A percentile compares a stretch with the other conserved stretches of the same genome.
Conservation (phyloP, 2,797 vertebrate genomes). For the Carduelis carduelis region DNA sequence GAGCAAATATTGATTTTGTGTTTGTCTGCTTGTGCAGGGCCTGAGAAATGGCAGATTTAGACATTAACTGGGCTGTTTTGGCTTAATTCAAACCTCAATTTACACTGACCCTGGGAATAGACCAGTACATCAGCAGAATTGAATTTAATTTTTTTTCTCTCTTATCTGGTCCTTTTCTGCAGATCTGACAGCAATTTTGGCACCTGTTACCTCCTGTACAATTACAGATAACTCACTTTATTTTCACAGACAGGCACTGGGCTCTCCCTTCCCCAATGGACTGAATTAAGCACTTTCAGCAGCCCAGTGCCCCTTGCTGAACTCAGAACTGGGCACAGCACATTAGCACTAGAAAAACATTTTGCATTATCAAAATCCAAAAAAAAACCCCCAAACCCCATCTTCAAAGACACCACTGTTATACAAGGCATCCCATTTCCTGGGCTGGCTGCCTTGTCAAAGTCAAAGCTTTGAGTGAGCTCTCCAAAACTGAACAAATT, state of each 20-base stretch:
- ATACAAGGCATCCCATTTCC: no score
- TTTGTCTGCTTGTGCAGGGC: background rate
- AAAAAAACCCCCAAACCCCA: background rate
- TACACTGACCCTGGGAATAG: background rate
- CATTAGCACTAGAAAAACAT: background rate
- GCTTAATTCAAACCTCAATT: slow-evolving; percentile 21
- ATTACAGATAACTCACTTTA: background rate
- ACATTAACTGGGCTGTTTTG: background rate
- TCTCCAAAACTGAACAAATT: background rate
- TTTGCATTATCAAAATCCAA: background rate
- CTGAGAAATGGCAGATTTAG: background rate
- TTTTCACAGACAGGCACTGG: background rate
- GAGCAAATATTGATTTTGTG: slow-evolving; percentile 30
- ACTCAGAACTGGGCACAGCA: background rate
- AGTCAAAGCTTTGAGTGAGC: background rate
- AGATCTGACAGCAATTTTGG: background rate
- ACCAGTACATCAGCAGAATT: background rate
- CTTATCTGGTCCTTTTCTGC: background rate
- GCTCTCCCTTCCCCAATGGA: background rate
- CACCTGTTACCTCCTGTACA: background rate
- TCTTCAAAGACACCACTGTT: background rate
- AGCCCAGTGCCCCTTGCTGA: background rate
- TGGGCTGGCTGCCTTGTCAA: background rate
- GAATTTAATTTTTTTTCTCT: background rate
- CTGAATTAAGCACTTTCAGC: accelerated